A percentile compares a stretch with the other conserved stretches of the same genome.
Evolutionary conservation across 2,797 vertebrate genomes (phyloP).

Genomic region (Setipinna tenuifilis): DNA sequence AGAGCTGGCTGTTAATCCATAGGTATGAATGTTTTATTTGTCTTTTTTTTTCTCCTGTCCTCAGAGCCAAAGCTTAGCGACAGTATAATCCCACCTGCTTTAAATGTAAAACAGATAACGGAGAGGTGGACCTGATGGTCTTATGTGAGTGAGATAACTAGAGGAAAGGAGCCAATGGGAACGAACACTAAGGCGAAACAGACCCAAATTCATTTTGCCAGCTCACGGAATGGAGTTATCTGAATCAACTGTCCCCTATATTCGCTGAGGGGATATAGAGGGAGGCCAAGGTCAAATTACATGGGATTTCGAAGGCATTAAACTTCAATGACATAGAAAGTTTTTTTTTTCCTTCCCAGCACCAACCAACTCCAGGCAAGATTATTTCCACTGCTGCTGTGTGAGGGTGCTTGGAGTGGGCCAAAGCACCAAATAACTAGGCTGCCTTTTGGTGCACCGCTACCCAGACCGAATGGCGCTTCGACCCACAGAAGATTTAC

Average conservation of each 20-base stretch:
- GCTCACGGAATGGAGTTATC: conserved; percentile 68
- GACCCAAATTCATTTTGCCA: conserved; percentile 70
- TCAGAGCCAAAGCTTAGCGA: conserved; percentile 18
- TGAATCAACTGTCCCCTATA: conserved; percentile 69
- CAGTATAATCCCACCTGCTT: conserved; percentile 66
- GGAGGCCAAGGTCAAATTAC: conserved; percentile 71
- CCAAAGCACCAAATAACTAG: conserved; percentile 36
- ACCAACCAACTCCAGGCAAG: conserved; percentile 33
- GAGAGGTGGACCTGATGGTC: conserved; percentile 56
- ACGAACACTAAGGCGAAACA: conserved; percentile 66
- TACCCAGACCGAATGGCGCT: conserved; percentile 17
- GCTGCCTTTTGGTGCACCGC: conserved; percentile 31
- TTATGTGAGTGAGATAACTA: conserved; percentile 65
- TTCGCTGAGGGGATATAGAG: conserved; percentile 68
- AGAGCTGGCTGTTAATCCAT: conserved; percentile 63
- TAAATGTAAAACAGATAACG: conserved; percentile 71
- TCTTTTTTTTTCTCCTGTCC: not conserved
- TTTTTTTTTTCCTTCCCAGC: conserved; percentile 18
- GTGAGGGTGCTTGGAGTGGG: conserved; percentile 29
- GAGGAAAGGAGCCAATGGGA: conserved; percentile 68
- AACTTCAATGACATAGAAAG: conserved; percentile 54
- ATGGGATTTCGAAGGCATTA: conserved; percentile 58
- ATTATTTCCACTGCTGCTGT: conserved; percentile 41
- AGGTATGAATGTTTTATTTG: conserved; percentile 61
- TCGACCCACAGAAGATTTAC: conserved; percentile 24